These are phyloP conservation scores for Peucedramus taeniatus DNA, from an alignment of 2,113 vertebrate species.

Conservation along the genomic window DNA sequence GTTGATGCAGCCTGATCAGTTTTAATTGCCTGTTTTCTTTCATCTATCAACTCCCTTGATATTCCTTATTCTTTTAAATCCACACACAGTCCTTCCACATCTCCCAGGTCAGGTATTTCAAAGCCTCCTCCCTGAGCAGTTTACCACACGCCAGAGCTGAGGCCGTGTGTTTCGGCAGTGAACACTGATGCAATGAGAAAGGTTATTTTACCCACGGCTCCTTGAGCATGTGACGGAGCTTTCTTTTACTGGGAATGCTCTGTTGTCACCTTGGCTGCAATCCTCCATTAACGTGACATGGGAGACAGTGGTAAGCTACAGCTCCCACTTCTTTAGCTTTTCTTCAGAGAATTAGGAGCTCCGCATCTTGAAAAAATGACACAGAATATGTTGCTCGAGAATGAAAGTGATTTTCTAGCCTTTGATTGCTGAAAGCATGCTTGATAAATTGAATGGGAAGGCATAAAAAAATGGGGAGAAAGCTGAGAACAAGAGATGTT, in stretches of 20 bases:
- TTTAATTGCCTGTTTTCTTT: background rate
- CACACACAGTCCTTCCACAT: background rate
- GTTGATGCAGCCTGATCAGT: background rate
- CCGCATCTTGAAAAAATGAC: background rate
- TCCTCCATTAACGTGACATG: background rate
- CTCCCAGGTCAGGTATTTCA: background rate
- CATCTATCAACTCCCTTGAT: background rate
- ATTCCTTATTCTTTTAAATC: background rate
- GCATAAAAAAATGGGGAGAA: background rate
- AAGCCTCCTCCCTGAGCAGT: background rate
- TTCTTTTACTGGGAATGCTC: background rate
- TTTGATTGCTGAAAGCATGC: conserved; percentile 1
- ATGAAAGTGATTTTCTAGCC: background rate
- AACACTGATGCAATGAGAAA: background rate
- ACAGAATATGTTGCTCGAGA: background rate
- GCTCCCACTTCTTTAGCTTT: background rate
- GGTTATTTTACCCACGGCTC: background rate
- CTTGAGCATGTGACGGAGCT: background rate
- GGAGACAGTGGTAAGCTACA: background rate
- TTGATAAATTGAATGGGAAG: conserved; percentile 44
- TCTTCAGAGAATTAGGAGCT: background rate
- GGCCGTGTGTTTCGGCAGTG: background rate
- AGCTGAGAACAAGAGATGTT: background rate
- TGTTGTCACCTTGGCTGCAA: background rate
- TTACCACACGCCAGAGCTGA: background rate